Evolutionary conservation across 2,888 invertebrate species (phyloP), one percentile per base, ranked within the genome.

Genomic region (Lycia hirtaria): DNA sequence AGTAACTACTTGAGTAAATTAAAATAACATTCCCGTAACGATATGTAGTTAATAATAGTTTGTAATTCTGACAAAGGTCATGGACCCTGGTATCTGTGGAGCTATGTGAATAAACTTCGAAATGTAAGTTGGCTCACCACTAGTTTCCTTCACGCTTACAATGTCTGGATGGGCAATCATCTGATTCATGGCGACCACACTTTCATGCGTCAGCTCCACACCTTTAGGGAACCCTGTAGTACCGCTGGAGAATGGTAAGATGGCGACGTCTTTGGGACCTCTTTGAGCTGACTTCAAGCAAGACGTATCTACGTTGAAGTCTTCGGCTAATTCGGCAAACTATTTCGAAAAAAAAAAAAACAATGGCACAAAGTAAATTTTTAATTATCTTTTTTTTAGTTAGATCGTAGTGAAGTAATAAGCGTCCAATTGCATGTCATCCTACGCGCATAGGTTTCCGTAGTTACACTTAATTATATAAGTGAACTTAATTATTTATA

Each of bases 141-240:
- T 82, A 4, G 92, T 84, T 65, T 89, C 88, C 22, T 80, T 69
- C n/a, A 88, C 72, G 24, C 74, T 81, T 4, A 85, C 50, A n/a
- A 89, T 71, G n/a, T 81, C 78, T 5, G 87, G 86, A 43, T 85
- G 78, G 0, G 79, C 71, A 15, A 91, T 85, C 76, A 87, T 85
- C 30, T 84, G 78, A 47, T 88, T 81, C 73, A 94, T 88, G 0
- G 93, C 78, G 0, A 94, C 85, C 0, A 94, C 72, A 75, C 93
- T 94, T 38, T 73, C 83, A 76, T 96, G 95, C 0, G 94, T 93
- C 5, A 96, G 75, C 50, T 93, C 92, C 0, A 96, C 96, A 0
- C 95, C 96, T 85, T 96, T 96, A 0, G 96, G 95, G 28, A 95
- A 80, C 0, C 98, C 98, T 0, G 97, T 97, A 0, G 98, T 98